phyloP scores from a whole-genome alignment of 2,113 vertebrate species.

The Miniopterus natalensis region DNA sequence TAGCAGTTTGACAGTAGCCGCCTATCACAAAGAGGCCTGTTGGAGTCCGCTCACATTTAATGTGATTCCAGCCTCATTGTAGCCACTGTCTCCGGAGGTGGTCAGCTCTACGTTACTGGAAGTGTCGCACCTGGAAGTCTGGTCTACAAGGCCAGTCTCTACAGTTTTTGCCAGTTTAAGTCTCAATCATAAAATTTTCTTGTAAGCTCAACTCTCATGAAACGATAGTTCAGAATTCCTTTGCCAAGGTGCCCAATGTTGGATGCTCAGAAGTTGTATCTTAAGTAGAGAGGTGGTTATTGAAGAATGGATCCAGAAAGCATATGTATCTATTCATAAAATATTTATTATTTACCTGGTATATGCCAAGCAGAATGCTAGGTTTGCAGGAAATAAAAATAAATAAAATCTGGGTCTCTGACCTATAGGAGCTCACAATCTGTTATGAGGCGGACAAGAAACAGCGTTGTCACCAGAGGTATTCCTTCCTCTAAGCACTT shows the following conservation, averaged over 20 bases:
- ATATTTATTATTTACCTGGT: neutral
- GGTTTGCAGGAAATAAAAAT: neutral
- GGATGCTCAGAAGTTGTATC: neutral
- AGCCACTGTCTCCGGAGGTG: neutral
- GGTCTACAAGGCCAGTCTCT: neutral
- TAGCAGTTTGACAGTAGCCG: neutral
- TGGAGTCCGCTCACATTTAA: neutral
- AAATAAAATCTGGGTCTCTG: neutral
- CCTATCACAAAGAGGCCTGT: neutral
- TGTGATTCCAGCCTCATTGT: neutral
- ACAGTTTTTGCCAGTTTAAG: neutral
- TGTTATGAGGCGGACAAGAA: neutral
- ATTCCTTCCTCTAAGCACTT: neutral
- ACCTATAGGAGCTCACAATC: neutral
- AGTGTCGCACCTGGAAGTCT: neutral
- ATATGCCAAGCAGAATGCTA: neutral
- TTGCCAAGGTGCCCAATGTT: neutral
- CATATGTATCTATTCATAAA: neutral
- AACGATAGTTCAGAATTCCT: neutral
- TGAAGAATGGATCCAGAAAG: neutral
- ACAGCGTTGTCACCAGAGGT: neutral
- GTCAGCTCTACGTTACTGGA: neutral
- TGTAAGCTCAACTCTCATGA: neutral
- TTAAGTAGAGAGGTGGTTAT: neutral
- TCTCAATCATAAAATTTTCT: neutral